A percentile compares a stretch with the other conserved stretches of the same genome.
Evolutionary conservation across 2,113 vertebrate genomes (phyloP).

Genomic region (Campylomormyrus tamandua): DNA sequence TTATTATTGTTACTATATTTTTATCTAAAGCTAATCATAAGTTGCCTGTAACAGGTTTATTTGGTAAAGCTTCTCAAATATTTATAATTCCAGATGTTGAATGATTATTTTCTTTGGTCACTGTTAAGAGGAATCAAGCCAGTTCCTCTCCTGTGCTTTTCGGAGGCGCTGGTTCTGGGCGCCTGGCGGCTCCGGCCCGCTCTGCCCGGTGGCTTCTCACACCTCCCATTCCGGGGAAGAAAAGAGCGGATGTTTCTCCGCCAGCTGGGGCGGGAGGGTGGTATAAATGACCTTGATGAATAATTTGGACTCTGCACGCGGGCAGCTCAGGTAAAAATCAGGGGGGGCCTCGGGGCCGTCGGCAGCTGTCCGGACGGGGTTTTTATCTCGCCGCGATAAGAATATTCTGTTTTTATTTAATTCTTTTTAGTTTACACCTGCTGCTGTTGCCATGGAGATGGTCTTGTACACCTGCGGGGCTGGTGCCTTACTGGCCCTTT

Average conservation of each 20-base stretch:
- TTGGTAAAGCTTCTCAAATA: background rate
- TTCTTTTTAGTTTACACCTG: constrained; percentile 16
- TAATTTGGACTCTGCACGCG: background rate
- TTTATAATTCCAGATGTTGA: background rate
- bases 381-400: background rate
- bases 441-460: constrained; percentile 17
- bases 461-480: background rate
- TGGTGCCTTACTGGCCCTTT: background rate
- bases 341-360: background rate
- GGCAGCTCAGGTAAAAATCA: background rate
- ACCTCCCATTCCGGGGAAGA: background rate
- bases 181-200: background rate
- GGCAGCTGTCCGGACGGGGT: background rate
- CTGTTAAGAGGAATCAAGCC: background rate
- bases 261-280: background rate
- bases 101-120: background rate
- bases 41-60: background rate
- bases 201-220: background rate
- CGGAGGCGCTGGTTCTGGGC: background rate
- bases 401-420: background rate
- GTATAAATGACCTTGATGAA: constrained; percentile 13
- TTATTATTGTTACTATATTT: background rate
- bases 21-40: background rate
- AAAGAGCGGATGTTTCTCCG: background rate
- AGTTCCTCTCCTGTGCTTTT: background rate